Conservation (phyloP, 1,140 invertebrate genomes). For the Thaumetopoea pityocampa region DNA sequence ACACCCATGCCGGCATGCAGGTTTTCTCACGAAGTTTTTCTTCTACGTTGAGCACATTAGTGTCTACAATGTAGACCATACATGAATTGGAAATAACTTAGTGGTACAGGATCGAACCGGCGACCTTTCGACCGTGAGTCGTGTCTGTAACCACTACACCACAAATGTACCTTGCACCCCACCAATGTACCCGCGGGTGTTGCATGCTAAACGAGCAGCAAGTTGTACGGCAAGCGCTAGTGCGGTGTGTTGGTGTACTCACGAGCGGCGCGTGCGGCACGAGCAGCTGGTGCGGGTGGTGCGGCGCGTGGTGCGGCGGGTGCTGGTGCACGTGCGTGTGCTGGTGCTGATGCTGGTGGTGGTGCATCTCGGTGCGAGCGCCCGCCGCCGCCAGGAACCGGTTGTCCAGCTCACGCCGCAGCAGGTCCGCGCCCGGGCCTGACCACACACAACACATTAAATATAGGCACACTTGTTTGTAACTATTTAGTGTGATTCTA, state of each 20-base stretch:
- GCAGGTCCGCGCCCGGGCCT: constrained; percentile 83
- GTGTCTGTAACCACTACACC: no score
- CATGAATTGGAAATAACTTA: no score
- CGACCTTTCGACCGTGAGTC: no score
- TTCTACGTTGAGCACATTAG: no score
- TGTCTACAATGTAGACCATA: no score
- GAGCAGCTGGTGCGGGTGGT: constrained; percentile 85
- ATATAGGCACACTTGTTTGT: no score
- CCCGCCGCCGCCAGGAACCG: constrained; percentile 84
- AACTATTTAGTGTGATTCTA: no score
- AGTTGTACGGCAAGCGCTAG: constrained; percentile 47
- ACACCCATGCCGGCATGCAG: no score
- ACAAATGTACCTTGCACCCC: not conserved
- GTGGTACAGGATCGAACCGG: no score
- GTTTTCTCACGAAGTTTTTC: no score
- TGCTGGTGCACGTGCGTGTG: constrained; percentile 94
- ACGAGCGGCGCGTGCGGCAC: constrained; percentile 86
- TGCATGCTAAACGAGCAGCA: constrained; percentile 67
- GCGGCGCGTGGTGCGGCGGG: constrained; percentile 73
- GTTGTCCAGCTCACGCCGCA: constrained; percentile 93
- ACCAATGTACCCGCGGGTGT: constrained; percentile 43
- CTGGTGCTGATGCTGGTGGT: constrained; percentile 94
- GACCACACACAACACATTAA: constrained; percentile 13
- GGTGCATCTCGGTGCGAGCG: constrained; percentile 88
- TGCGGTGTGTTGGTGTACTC: constrained; percentile 21